Base-by-base conservation (phyloP, 1,140 invertebrate species). In the Argopecten irradians region DNA sequence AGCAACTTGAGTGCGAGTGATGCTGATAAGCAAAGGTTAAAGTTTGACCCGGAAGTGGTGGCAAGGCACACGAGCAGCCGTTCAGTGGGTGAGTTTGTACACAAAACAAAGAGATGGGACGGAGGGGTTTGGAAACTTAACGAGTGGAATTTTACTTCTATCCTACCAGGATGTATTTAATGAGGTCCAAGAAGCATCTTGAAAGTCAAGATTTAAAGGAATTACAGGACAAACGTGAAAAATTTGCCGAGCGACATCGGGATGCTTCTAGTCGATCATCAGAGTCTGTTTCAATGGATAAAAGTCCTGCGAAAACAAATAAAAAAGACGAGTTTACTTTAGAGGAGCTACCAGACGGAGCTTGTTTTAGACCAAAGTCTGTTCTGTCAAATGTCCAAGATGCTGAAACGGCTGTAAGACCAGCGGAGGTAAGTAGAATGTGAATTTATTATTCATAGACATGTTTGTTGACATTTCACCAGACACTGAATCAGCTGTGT, bases 261-360 rank as follows among this genome's bases (percentile, higher is more conserved):
- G 71, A 83, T 86, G 89, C 71, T 34, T 71, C 41, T 19, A 32
- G 83, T 34, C 83, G 85, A 43, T 33, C 84, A 39, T 84, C 89
- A 85, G 84, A 71, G 55, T 28, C 87, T 7, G 87, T 39, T 83
- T 43, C 82, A 39, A 28, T 83, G 41, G 86, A 83, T 86, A 88
- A 89, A 83, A 85, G 83, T 88, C 89, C 86, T 46, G 84, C 71
- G 32, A 88, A 87, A 87, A 88, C 84, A 87, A 36, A 86, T 46
- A 90, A 87, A 84, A 84, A 28, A 2, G 86, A 86, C 14, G 90
- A 91, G 19, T 92, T 93, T 89, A 88, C 87, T 39, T 91, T 91
- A 0, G 93, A 94, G 33, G 93, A 94, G 36, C 82, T 94, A 34
- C 93, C 93, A 14, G 93, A 94, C 87, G 93, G 92, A 3, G 92